Percentiles rank a stretch among this genome's conserved stretches.
These are phyloP conservation scores for Vollenhovia emeryi DNA, from an alignment of 1,140 invertebrate species.

Conservation along the genomic window DNA sequence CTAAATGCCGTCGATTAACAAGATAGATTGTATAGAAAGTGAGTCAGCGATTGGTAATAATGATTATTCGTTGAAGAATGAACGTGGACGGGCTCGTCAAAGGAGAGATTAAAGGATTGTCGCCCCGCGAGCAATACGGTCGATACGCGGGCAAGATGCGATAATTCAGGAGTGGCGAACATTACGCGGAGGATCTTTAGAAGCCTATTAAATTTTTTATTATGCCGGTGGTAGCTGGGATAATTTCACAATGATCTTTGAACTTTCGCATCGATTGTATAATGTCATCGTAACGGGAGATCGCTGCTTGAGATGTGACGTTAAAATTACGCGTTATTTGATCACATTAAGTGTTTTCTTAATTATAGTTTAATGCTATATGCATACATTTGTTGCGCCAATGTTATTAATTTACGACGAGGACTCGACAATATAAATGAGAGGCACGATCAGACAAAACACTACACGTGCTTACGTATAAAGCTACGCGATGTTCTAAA, in stretches of 20 bases:
- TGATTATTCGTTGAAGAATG: slow-evolving; percentile 20
- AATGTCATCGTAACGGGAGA: not conserved
- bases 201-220: slow-evolving; percentile 22
- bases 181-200: not conserved
- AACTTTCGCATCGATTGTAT: not conserved
- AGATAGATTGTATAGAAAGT: slow-evolving; percentile 36
- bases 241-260: slow-evolving; percentile 14
- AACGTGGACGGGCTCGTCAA: not conserved
- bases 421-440: not conserved
- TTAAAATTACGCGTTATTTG: not conserved
- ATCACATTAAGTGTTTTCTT: not conserved
- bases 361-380: not conserved
- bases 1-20: slow-evolving; percentile 23
- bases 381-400: not conserved
- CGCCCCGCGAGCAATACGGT: not conserved
- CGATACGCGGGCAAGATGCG: not conserved
- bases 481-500: not conserved
- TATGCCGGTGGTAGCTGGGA: not conserved
- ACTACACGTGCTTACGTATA: not conserved
- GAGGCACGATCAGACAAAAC: not conserved
- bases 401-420: not conserved
- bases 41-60: slow-evolving; percentile 32
- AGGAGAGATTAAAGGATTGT: slow-evolving; percentile 13
- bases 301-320: not conserved
- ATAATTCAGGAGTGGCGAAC: not conserved